These are phyloP conservation scores for Agrochola litura DNA, from an alignment of 2,888 invertebrate genomes.

Conservation along the genomic window DNA sequence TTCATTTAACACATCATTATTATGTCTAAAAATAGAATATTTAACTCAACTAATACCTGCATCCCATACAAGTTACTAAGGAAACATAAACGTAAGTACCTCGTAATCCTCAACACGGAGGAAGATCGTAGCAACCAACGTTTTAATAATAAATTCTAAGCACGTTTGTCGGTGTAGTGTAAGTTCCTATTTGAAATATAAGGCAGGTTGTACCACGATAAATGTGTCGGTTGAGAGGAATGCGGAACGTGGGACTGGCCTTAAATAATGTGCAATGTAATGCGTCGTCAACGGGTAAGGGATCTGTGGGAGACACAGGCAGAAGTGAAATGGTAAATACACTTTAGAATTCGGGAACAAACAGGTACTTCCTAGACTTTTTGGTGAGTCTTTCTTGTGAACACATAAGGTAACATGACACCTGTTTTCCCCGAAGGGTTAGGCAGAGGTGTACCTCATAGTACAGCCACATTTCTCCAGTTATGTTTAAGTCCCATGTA, in stretches of 20 bases:
- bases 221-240: slow-evolving; percentile 37
- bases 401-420: background rate
- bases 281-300: slow-evolving; percentile 8
- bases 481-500: background rate
- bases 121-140: slow-evolving; percentile 46
- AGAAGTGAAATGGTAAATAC: background rate
- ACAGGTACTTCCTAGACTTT: background rate
- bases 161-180: slow-evolving; percentile 47
- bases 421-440: too few relatives aligned
- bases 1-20: background rate
- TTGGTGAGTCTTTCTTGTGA: background rate
- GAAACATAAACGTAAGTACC: slow-evolving; percentile 37
- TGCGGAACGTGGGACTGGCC: slow-evolving; percentile 3
- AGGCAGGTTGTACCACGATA: slow-evolving; percentile 43
- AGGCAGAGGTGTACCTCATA: background rate
- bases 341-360: slow-evolving; percentile 8
- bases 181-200: slow-evolving; percentile 51
- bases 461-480: background rate
- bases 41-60: background rate
- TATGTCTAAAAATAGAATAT: slow-evolving; percentile 16
- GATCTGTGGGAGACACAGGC: slow-evolving; percentile 1
- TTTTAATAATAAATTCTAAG: slow-evolving; percentile 59
- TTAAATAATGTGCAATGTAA: slow-evolving; percentile 42
- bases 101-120: slow-evolving; percentile 35
- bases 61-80: slow-evolving; percentile 43